Evolutionary conservation across 2,888 invertebrate species (phyloP), one percentile per base, ranked within the genome.

Genomic region (Lamellibrachia columna): DNA sequence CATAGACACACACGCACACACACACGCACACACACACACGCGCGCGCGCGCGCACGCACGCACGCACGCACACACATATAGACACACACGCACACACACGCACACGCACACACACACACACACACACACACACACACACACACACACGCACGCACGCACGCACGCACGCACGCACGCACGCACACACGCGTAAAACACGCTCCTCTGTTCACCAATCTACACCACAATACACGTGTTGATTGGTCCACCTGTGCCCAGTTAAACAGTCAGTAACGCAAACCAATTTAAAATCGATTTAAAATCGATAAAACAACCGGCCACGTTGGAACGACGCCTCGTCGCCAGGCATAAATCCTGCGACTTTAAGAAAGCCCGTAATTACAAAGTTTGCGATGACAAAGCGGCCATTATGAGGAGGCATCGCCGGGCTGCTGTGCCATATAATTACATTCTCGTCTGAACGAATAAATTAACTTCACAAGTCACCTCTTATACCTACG

Each of bases 221-320:
- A 22, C 75, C 15, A 75, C 4, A 11, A 75, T 22, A n/a, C 60
- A n/a, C 2, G 75, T 55, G 55, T n/a, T 40, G 15, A 75, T 75
- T 6, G n/a, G n/a, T n/a, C 3, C 15, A n/a, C 11, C 11, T 22
- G 22, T 15, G n/a, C 22, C 15, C 75, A 75, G 22, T 11, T n/a
- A 75, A 75, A 75, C 75, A 75, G 75, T 75, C 75, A 22, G 75
- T 75, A n/a, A 75, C 75, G 22, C 75, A 75, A n/a, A 4, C 22
- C 75, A 75, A 75, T 75, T 75, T 75, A 75, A 75, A n/a, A 75
- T 75, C 75, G 75, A 75, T 75, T 75, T 75, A 75, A 75, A 75
- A 75, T 75, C 75, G 75, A 75, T 75, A 75, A 75, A 75, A 75
- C 75, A 22, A 40, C 40, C 22, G 22, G 75, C 75, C 75, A 75